Evolutionary conservation across 2,888 invertebrate genomes (phyloP), one percentile per base, ranked within the genome.

Genomic region (Serrognathus titanus): DNA sequence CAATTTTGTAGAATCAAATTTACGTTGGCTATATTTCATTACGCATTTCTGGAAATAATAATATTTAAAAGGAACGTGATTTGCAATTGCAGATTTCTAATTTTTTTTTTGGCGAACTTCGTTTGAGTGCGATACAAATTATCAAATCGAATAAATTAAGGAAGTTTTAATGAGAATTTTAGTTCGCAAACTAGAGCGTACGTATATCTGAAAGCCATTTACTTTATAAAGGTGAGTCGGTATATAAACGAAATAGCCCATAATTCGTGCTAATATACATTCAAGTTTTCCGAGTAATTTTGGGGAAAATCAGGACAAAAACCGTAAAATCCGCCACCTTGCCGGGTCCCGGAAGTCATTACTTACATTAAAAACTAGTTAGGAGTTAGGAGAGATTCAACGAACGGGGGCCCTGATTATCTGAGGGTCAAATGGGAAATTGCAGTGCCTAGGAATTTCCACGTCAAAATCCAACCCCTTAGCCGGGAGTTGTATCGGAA

Each of bases 341-440:
- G 56, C 60, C 62, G 63, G 64, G 62, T 63, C 61, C 59, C 62
- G 65, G 65, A 65, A 67, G 68, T 65, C 68, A 68, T 68, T 68
- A 68, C 67, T 68, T 67, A 68, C 68, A 68, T 68, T 67, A 68
- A 68, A 68, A 68, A 67, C 68, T 67, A 67, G 65, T 68, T 66
- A 66, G 65, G 64, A 68, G 63, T 65, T 66, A 55, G 61, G 60
- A 61, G 60, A 64, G 63, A 65, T 65, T 65, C 64, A 65, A 64
- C 66, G 64, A 62, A 43, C 58, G 24, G 24, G 24, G 24, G 24
- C 61, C 58, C 63, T 62, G 64, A 66, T 66, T 63, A 66, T 66
- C 65, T 64, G 59, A 65, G 65, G 63, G 66, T 66, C 65, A 65
- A 64, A 65, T 66, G 63, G 66, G 66, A 66, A 66, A 66, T 66